Conservation (phyloP, 2,888 invertebrate genomes). For the Elmis aenea region DNA sequence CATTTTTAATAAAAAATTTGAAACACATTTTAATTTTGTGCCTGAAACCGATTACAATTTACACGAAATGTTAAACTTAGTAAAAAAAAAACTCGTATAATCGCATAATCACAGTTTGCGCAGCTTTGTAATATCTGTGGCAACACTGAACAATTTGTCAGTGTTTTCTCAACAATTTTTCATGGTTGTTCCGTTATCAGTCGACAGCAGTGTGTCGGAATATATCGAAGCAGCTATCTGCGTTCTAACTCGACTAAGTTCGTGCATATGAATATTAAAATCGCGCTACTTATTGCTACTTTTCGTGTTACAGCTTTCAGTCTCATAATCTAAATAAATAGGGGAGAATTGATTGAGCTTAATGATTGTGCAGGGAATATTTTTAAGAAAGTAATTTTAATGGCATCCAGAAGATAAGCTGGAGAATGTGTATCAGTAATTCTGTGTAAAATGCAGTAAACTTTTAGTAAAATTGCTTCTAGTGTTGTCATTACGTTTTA, state of each 20-base stretch:
- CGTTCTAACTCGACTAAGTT: conserved; percentile 9
- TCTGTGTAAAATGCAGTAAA: too few relatives aligned
- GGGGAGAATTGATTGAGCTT: conserved; percentile 21
- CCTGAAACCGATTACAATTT: too few relatives aligned
- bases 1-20: too few relatives aligned
- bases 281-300: conserved; percentile 21
- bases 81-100: too few relatives aligned
- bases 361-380: conserved; percentile 20
- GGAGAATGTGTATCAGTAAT: too few relatives aligned
- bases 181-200: conserved; percentile 12
- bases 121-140: too few relatives aligned
- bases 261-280: conserved; percentile 26
- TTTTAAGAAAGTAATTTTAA: conserved; percentile 13
- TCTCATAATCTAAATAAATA: conserved; percentile 24
- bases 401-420: conserved; percentile 5
- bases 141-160: too few relatives aligned
- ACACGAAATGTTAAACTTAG: too few relatives aligned
- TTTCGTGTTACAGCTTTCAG: conserved; percentile 24
- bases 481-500: too few relatives aligned
- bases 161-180: conserved; percentile 11
- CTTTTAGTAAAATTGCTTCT: too few relatives aligned
- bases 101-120: too few relatives aligned
- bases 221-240: conserved; percentile 5
- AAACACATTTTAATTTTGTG: too few relatives aligned
- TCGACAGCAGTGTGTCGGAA: conserved; percentile 8